These are phyloP conservation scores for Aleiodes alternator DNA, from an alignment of 2,888 invertebrate species.

Conservation along the genomic window DNA sequence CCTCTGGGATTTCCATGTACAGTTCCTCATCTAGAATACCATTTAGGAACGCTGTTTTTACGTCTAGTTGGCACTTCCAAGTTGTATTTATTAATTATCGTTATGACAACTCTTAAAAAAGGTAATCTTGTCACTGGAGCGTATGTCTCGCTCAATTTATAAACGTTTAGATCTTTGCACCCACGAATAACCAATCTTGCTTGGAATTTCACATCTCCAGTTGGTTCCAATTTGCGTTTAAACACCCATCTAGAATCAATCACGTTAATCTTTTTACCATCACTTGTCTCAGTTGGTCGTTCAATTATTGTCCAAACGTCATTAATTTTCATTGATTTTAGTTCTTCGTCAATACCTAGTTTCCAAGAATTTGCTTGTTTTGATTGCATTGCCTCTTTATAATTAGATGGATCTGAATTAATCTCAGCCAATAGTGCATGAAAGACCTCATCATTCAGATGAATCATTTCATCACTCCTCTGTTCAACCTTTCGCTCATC, in stretches of 20 bases:
- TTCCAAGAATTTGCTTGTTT: slow-evolving; percentile 11
- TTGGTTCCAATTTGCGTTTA: neutral
- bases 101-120: slow-evolving; percentile 49
- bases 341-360: neutral
- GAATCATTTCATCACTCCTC: slow-evolving; percentile 2
- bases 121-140: slow-evolving; percentile 48
- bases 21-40: slow-evolving; percentile 41
- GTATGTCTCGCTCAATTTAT: slow-evolving; percentile 39
- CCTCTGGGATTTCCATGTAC: slow-evolving; percentile 44
- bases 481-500: neutral
- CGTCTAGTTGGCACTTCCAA: slow-evolving; percentile 45
- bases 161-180: slow-evolving; percentile 48
- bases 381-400: slow-evolving; percentile 45
- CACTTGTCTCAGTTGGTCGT: neutral
- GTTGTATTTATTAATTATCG: slow-evolving; percentile 48
- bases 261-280: neutral
- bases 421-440: slow-evolving; percentile 36
- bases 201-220: neutral
- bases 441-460: neutral
- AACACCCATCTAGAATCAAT: slow-evolving; percentile 15
- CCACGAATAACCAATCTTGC: slow-evolving; percentile 38
- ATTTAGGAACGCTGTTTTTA: slow-evolving; percentile 48
- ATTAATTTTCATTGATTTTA: slow-evolving; percentile 5
- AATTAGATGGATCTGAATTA: slow-evolving; percentile 43
- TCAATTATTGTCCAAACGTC: neutral